A percentile compares a stretch with the other conserved stretches of the same genome.
Conservation (phyloP, 2,888 invertebrate species). For the Apodemia hepburni region DNA sequence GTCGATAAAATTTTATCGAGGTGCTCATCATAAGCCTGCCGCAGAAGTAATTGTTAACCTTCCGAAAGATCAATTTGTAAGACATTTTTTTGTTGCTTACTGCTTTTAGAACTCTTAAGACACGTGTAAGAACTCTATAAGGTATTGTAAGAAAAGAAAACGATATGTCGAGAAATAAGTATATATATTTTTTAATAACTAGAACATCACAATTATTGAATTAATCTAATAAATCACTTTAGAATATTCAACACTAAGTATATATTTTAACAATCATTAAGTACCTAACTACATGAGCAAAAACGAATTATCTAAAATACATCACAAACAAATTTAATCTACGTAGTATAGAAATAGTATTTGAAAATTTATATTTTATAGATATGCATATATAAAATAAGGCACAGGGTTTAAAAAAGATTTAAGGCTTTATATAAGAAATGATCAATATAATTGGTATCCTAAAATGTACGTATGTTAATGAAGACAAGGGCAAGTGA, state of each 20-base stretch:
- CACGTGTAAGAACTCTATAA: too few relatives aligned
- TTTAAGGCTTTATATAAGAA: background rate
- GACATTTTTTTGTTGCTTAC: too few relatives aligned
- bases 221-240: constrained; percentile 13
- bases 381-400: constrained; percentile 9
- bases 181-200: constrained; percentile 19
- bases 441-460: background rate
- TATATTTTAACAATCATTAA: constrained; percentile 14
- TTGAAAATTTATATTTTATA: background rate
- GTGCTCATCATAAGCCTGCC: too few relatives aligned
- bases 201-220: constrained; percentile 19
- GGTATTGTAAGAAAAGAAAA: background rate
- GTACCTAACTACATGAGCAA: constrained; percentile 15
- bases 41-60: too few relatives aligned
- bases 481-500: too few relatives aligned
- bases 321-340: constrained; percentile 10
- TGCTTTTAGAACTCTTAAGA: too few relatives aligned
- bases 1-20: too few relatives aligned
- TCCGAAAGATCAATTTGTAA: too few relatives aligned
- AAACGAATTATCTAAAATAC: constrained; percentile 19
- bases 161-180: constrained; percentile 12
- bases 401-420: constrained; percentile 12
- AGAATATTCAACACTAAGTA: constrained; percentile 11
- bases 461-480: too few relatives aligned
- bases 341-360: background rate